phyloP scores from a whole-genome alignment of 1,140 invertebrate species.

The Leptopilina boulardi region DNA sequence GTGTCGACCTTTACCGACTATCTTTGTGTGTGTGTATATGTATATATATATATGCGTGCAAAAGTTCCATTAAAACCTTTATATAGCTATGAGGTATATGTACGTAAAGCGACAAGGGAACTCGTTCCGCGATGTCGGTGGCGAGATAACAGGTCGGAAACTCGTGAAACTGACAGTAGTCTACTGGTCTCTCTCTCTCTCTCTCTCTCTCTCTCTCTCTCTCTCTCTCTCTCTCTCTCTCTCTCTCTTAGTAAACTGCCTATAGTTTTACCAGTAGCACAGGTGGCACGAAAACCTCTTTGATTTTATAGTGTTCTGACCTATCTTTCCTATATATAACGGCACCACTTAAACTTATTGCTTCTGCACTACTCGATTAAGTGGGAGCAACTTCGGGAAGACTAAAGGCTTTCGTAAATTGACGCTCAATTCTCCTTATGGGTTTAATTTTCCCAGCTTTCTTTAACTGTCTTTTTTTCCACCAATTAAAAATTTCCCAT shows the following conservation, averaged over 20 bases:
- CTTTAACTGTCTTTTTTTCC: not conserved
- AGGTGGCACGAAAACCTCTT: slow-evolving; percentile 20
- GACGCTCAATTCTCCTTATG: not conserved
- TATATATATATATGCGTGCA: slow-evolving; percentile 9
- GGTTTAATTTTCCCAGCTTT: not conserved
- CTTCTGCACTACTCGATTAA: not conserved
- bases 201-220: slow-evolving; percentile 5
- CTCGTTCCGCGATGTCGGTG: slow-evolving; percentile 10
- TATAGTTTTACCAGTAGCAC: slow-evolving; percentile 27
- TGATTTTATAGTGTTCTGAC: slow-evolving; percentile 7
- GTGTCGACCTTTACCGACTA: slow-evolving; percentile 5
- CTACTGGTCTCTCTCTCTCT: slow-evolving; percentile 1
- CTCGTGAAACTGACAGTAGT: slow-evolving; percentile 24
- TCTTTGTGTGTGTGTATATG: not conserved
- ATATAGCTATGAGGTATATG: not conserved
- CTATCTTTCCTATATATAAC: slow-evolving; percentile 1
- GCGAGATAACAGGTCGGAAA: slow-evolving; percentile 22
- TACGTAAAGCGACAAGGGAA: slow-evolving; percentile 7
- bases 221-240: slow-evolving; percentile 9
- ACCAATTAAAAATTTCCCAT: not conserved
- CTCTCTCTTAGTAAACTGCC: slow-evolving; percentile 15
- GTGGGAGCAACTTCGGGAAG: not conserved
- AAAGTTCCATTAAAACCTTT: slow-evolving; percentile 28
- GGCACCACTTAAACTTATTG: slow-evolving; percentile 5
- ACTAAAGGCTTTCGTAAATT: not conserved